Evolutionary conservation across 2,888 invertebrate genomes (phyloP).

Genomic region (Epinotia brunnichana): DNA sequence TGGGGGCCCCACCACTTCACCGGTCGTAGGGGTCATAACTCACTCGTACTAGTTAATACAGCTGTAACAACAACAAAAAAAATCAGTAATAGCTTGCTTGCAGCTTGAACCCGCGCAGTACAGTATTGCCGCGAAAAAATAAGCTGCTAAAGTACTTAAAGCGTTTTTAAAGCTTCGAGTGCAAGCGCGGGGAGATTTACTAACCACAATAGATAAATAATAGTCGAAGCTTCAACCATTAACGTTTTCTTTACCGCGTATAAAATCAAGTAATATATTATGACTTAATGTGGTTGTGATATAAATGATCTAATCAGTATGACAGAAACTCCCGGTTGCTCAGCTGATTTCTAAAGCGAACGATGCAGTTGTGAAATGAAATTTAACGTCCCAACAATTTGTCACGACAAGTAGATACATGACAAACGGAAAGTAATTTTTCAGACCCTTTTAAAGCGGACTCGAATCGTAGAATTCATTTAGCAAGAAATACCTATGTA

Average conservation of each 20-base stretch:
- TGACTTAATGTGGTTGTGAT: neutral
- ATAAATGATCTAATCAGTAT: conserved; percentile 12
- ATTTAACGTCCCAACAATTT: conserved; percentile 22
- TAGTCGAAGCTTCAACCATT: neutral
- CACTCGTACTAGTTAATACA: conserved; percentile 16
- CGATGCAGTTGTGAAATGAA: conserved; percentile 17
- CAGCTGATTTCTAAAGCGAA: conserved; percentile 9
- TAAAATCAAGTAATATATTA: conserved; percentile 2
- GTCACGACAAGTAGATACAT: neutral
- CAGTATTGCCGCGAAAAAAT: neutral
- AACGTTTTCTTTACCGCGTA: neutral
- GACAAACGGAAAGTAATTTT: conserved; percentile 19
- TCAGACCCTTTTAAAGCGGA: conserved; percentile 12
- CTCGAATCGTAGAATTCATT: neutral
- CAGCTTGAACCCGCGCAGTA: neutral
- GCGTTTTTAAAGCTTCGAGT: neutral
- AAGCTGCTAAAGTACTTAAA: neutral
- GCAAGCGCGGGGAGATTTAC: neutral
- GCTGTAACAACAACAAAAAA: conserved; percentile 44
- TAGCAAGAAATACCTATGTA: neutral
- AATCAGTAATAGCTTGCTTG: neutral
- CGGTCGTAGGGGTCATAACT: conserved; percentile 68
- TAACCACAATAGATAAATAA: conserved; percentile 6
- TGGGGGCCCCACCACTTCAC: conserved; percentile 66
- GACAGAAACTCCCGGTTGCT: neutral